A percentile compares a stretch with the other conserved stretches of the same genome.
phyloP scores from a whole-genome alignment of 1,140 invertebrate genomes.

The Drosophila dunni region DNA sequence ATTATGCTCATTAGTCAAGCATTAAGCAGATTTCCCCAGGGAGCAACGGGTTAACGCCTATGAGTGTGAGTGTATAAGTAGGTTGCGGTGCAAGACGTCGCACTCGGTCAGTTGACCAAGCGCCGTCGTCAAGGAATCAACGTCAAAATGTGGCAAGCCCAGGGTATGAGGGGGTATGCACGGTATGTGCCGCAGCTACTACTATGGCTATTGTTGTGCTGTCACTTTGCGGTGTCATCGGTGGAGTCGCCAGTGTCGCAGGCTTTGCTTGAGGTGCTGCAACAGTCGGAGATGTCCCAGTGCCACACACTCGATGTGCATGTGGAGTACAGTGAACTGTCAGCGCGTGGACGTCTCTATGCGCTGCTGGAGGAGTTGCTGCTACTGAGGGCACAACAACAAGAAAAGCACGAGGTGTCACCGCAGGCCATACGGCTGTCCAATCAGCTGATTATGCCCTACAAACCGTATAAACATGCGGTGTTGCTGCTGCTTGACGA shows the following conservation, averaged over 20 bases:
- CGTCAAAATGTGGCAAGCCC: too few species aligned
- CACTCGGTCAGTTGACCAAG: too few species aligned
- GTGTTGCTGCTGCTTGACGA: slow-evolving; percentile 61
- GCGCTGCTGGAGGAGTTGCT: slow-evolving; percentile 41
- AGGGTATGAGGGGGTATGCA: too few species aligned
- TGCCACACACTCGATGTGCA: slow-evolving; percentile 52
- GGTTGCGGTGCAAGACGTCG: too few species aligned
- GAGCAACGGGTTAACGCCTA: background rate
- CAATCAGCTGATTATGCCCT: slow-evolving; percentile 34
- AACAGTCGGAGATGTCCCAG: slow-evolving; percentile 53
- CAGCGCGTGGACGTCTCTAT: slow-evolving; percentile 16
- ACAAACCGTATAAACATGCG: slow-evolving; percentile 55
- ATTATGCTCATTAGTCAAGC: slow-evolving; percentile 11
- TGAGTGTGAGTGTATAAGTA: too few species aligned
- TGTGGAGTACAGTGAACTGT: slow-evolving; percentile 28
- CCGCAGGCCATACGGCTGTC: slow-evolving; percentile 24
- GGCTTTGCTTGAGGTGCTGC: slow-evolving; percentile 50
- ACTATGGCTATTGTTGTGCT: slow-evolving; percentile 4
- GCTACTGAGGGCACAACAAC: slow-evolving; percentile 7
- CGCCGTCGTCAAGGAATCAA: too few species aligned
- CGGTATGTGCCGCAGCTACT: background rate
- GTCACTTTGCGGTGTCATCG: slow-evolving; percentile 11
- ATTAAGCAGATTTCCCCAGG: slow-evolving; percentile 39
- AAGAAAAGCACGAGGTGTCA: background rate
- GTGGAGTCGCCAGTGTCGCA: background rate